A percentile compares a stretch with the other conserved stretches of the same genome.
Evolutionary conservation across 2,797 vertebrate species (phyloP).

Genomic region (Philypnodon macrostomus): DNA sequence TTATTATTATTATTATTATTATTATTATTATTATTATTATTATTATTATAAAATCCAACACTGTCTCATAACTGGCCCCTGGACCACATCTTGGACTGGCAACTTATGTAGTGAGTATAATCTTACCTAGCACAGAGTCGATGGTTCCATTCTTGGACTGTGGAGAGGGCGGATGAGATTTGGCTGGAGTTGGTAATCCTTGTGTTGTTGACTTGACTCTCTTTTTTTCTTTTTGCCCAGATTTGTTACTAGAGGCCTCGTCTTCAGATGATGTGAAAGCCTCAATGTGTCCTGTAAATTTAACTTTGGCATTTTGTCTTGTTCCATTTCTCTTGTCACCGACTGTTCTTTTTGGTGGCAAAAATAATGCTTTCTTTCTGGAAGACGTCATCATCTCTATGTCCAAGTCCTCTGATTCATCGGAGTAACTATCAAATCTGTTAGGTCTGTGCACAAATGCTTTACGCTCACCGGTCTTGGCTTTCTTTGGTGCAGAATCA

Average conservation of each 20-base stretch:
- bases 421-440: conserved; percentile 66
- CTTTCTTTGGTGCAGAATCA: neutral
- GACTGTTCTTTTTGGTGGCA: conserved; percentile 2
- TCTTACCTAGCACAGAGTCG: conserved; percentile 64
- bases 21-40: too few species aligned
- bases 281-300: conserved; percentile 72
- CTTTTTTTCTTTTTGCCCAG: conserved; percentile 15
- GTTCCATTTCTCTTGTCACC: conserved; percentile 17
- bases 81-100: neutral
- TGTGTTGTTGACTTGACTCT: neutral
- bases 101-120: neutral
- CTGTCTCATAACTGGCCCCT: neutral
- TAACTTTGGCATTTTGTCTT: conserved; percentile 20
- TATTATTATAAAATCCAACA: too few species aligned
- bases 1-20: too few species aligned
- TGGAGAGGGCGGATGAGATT: conserved; percentile 12
- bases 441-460: conserved; percentile 36
- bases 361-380: conserved; percentile 11
- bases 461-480: conserved; percentile 30
- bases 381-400: conserved; percentile 16
- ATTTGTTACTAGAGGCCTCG: conserved; percentile 54
- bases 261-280: conserved; percentile 86
- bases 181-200: conserved; percentile 7
- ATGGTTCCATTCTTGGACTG: conserved; percentile 38
- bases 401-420: conserved; percentile 88